Conservation (phyloP, 2,888 invertebrate species). For the Ormyrus nitidulus region DNA sequence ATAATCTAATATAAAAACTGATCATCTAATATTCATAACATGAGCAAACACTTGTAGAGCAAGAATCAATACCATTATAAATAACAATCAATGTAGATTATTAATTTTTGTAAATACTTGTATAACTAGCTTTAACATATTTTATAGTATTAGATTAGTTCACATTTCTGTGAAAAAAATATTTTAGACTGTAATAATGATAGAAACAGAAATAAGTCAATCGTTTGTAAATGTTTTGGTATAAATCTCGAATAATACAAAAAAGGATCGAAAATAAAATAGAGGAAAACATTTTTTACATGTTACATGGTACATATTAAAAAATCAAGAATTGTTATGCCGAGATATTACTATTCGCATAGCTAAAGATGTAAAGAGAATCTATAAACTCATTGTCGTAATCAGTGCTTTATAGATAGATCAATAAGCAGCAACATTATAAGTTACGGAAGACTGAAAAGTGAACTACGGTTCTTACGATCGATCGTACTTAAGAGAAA, state of each 20-base stretch:
- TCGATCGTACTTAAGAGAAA: slow-evolving; percentile 45
- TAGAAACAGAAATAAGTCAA: slow-evolving; percentile 4
- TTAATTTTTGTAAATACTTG: slow-evolving; percentile 50
- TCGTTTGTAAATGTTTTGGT: slow-evolving; percentile 47
- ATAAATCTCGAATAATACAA: slow-evolving; percentile 3
- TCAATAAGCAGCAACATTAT: slow-evolving; percentile 15
- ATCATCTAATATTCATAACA: too few relatives aligned
- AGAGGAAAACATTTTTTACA: slow-evolving; percentile 26
- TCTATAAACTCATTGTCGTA: not conserved
- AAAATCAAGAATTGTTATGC: too few relatives aligned
- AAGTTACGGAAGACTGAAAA: slow-evolving; percentile 51
- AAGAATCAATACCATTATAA: too few relatives aligned
- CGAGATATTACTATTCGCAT: not conserved
- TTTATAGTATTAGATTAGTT: slow-evolving; percentile 31
- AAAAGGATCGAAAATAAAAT: slow-evolving; percentile 1
- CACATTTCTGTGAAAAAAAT: slow-evolving; percentile 12
- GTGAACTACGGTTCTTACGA: slow-evolving; percentile 30
- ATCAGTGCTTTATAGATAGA: slow-evolving; percentile 37
- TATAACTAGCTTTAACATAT: slow-evolving; percentile 25
- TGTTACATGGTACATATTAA: too few relatives aligned
- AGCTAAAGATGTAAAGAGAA: not conserved
- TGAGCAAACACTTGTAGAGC: too few relatives aligned
- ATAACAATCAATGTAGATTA: not conserved
- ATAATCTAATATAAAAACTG: too few relatives aligned
- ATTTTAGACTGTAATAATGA: slow-evolving; percentile 40